Conservation (phyloP, 2,113 vertebrate species). For the Phylloscopus trochiloides region DNA sequence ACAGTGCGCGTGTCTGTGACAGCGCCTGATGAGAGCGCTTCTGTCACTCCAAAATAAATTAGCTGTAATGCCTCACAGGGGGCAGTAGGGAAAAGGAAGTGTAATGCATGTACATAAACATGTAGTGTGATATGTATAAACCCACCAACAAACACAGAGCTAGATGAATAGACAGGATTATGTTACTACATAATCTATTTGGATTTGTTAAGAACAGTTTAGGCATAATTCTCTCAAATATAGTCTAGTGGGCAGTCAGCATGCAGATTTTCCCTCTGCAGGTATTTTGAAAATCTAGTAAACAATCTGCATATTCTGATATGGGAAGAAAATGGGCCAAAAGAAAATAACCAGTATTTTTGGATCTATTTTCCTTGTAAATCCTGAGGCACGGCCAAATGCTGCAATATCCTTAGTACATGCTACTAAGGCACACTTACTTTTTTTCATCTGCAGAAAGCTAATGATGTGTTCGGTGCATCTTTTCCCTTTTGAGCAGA, state of each 20-base stretch:
- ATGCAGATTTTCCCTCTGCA: not conserved
- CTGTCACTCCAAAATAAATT: not conserved
- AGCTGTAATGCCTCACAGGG: not conserved
- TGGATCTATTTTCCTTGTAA: not conserved
- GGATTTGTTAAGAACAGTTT: not conserved
- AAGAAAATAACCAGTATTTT: not conserved
- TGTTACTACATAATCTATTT: not conserved
- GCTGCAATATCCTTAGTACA: not conserved
- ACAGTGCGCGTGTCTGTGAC: not conserved
- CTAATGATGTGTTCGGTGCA: not conserved
- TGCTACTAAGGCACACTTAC: not conserved
- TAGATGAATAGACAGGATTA: not conserved
- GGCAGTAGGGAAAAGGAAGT: not conserved
- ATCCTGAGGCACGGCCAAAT: not conserved
- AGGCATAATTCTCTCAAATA: not conserved
- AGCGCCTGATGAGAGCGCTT: not conserved
- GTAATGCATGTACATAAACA: not conserved
- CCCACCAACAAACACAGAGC: not conserved
- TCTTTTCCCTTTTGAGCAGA: not conserved
- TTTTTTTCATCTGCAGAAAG: not conserved
- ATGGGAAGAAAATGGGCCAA: not conserved
- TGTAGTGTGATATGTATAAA: not conserved
- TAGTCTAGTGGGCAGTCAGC: not conserved
- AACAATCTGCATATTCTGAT: not conserved
- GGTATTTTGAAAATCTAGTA: not conserved